Percentiles rank a stretch among this genome's conserved stretches.
Conservation (phyloP, 1,140 invertebrate genomes). For the Drosophila carrolli region DNA sequence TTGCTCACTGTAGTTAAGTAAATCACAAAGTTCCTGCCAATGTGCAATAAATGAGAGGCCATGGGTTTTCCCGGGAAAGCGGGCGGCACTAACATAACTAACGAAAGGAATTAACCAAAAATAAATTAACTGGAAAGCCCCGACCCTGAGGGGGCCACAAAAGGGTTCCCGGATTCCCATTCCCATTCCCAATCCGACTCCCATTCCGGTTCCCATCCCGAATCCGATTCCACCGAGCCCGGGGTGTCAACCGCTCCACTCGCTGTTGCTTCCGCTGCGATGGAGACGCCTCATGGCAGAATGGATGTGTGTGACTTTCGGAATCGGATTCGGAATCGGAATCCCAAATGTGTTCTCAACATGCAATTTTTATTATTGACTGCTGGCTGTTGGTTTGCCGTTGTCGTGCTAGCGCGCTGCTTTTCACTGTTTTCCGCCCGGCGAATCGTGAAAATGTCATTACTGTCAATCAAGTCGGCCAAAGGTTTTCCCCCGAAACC, state of each 20-base stretch:
- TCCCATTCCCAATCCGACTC: no score
- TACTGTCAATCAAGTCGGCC: conserved; percentile 75
- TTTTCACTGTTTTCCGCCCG: conserved; percentile 78
- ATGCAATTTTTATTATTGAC: conserved; percentile 83
- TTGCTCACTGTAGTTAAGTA: conserved; percentile 23
- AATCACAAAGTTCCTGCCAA: conserved; percentile 67
- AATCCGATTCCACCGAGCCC: background rate
- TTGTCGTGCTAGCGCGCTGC: conserved; percentile 70
- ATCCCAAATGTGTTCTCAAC: conserved; percentile 79
- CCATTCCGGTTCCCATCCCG: conserved; percentile 1
- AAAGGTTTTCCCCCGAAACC: conserved; percentile 54
- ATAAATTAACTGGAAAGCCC: conserved; percentile 73
- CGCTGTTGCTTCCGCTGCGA: conserved; percentile 37
- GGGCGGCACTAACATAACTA: conserved; percentile 69
- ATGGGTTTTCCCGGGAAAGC: conserved; percentile 39
- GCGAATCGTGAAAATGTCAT: conserved; percentile 80
- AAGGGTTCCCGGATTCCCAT: conserved; percentile 29
- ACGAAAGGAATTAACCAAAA: conserved; percentile 80
- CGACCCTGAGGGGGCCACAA: background rate
- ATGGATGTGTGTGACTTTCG: conserved; percentile 62
- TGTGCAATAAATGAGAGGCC: conserved; percentile 66
- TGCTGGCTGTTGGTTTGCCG: conserved; percentile 40
- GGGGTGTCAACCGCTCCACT: conserved; percentile 34
- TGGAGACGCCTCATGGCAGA: conserved; percentile 21
- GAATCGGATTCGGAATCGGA: conserved; percentile 39